Evolutionary conservation across 2,888 invertebrate species (phyloP).

Genomic region (Limnephilus rhombicus): DNA sequence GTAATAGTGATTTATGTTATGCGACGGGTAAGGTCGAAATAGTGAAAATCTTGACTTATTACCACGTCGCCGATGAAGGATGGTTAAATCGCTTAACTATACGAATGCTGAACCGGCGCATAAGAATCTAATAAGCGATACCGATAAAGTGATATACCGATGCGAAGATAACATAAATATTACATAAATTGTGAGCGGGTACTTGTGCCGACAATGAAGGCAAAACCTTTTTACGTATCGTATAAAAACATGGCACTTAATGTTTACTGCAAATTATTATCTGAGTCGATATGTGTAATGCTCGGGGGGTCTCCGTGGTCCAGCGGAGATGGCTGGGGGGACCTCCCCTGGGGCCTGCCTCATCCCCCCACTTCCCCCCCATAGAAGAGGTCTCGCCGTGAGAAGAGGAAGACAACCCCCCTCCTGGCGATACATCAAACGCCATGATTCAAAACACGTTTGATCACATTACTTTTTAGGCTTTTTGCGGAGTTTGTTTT

Average conservation of each 20-base stretch:
- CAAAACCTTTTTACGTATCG: conserved; percentile 47
- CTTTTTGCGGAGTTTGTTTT: conserved; percentile 17
- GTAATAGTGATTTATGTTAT: too few relatives aligned
- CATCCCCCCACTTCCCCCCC: background rate
- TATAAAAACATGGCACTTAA: conserved; percentile 61
- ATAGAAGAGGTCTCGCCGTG: background rate
- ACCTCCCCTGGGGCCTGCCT: conserved; percentile 17
- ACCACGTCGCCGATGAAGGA: too few relatives aligned
- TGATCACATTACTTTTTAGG: conserved; percentile 53
- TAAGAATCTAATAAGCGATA: too few relatives aligned
- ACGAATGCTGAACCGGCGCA: too few relatives aligned
- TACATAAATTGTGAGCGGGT: background rate
- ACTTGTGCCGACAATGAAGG: background rate
- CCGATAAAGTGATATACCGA: background rate
- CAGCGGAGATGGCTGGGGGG: conserved; percentile 40
- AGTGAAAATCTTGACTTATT: too few relatives aligned
- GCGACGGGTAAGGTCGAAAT: too few relatives aligned
- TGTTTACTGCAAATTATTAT: conserved; percentile 65
- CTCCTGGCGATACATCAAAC: conserved; percentile 65
- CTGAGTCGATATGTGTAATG: conserved; percentile 54
- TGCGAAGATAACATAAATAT: background rate
- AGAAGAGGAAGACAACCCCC: conserved; percentile 49
- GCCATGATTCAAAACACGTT: conserved; percentile 62
- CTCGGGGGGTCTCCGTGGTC: conserved; percentile 47
- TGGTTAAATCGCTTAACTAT: too few relatives aligned